phyloP scores from a whole-genome alignment of 2,888 invertebrate genomes.

The Bembecia ichneumoniformis region DNA sequence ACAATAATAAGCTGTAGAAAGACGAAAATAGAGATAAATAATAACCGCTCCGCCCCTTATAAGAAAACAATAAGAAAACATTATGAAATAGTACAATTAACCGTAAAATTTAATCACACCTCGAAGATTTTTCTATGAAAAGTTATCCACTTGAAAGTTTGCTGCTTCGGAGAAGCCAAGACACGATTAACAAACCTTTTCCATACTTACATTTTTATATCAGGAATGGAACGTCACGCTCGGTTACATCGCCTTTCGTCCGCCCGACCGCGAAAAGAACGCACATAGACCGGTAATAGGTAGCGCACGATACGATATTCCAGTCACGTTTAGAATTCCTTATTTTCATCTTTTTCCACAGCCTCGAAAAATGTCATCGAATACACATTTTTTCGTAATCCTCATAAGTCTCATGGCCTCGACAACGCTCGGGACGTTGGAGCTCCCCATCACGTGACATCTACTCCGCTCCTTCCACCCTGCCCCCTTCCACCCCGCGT shows the following conservation, averaged over 20 bases:
- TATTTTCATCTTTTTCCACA: slow-evolving; percentile 71
- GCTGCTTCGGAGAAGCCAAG: slow-evolving; percentile 66
- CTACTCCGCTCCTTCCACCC: slow-evolving; percentile 19
- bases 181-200: slow-evolving; percentile 71
- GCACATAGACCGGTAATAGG: slow-evolving; percentile 65
- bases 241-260: slow-evolving; percentile 60
- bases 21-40: too few relatives aligned
- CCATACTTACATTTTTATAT: slow-evolving; percentile 70
- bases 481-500: slow-evolving; percentile 19
- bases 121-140: slow-evolving; percentile 67
- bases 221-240: slow-evolving; percentile 68
- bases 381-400: slow-evolving; percentile 72
- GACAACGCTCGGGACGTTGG: slow-evolving; percentile 37
- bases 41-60: too few relatives aligned
- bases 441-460: slow-evolving; percentile 29
- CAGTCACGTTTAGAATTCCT: slow-evolving; percentile 69
- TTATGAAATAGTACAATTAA: slow-evolving; percentile 61
- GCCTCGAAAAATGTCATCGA: slow-evolving; percentile 71
- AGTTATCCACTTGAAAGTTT: slow-evolving; percentile 72
- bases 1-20: too few relatives aligned
- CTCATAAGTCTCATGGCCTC: slow-evolving; percentile 67
- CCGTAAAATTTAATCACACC: slow-evolving; percentile 67
- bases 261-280: slow-evolving; percentile 65
- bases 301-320: slow-evolving; percentile 59
- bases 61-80: slow-evolving; percentile 18